Conservation (phyloP, 2,113 vertebrate species). For the Saimiri boliviensis region DNA sequence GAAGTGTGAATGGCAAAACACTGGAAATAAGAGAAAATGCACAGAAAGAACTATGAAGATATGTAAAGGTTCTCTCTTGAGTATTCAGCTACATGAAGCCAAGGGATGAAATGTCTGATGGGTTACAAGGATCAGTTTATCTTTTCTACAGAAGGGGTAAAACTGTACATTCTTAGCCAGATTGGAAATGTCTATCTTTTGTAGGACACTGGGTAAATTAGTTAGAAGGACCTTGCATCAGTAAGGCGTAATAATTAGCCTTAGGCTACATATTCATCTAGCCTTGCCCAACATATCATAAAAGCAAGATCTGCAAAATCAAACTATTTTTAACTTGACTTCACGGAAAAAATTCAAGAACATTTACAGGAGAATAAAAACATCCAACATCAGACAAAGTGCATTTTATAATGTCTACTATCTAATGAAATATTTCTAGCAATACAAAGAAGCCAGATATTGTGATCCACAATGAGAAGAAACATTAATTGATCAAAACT, state of each 20-base stretch:
- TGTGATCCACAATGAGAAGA: neutral
- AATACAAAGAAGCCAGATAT: neutral
- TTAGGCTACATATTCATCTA: neutral
- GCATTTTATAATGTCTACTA: neutral
- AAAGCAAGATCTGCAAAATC: neutral
- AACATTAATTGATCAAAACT: neutral
- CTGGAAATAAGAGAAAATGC: neutral
- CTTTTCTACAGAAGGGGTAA: neutral
- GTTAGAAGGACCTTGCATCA: neutral
- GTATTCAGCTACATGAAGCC: neutral
- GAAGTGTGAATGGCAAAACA: neutral
- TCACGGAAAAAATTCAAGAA: neutral
- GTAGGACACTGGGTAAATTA: neutral
- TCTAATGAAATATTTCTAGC: neutral
- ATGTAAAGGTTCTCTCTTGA: neutral
- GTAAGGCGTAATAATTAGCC: neutral
- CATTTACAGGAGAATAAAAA: neutral
- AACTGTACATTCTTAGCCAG: neutral
- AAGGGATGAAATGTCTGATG: neutral
- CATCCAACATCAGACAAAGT: neutral
- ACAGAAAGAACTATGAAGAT: neutral
- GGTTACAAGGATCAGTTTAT: neutral
- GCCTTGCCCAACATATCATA: neutral
- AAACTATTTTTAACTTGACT: neutral
- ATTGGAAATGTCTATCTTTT: neutral